These are phyloP conservation scores for Myoxocephalus aenaeus DNA, from an alignment of 2,797 vertebrate genomes.

Conservation along the genomic window DNA sequence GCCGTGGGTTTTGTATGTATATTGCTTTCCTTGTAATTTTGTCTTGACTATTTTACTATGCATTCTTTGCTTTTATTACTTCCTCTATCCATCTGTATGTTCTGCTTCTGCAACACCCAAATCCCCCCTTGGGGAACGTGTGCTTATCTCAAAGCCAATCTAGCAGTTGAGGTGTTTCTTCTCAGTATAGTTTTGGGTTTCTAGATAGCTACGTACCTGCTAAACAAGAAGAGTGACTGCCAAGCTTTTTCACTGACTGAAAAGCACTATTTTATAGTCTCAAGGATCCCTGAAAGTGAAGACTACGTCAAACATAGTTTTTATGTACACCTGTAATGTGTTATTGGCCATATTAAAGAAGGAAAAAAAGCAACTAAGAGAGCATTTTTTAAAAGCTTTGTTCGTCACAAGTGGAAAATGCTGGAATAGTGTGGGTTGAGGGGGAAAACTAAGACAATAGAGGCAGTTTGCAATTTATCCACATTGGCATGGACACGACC, in stretches of 20 bases:
- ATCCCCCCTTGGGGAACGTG: too few species aligned
- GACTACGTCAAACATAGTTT: neutral
- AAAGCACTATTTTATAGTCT: neutral
- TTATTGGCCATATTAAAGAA: neutral
- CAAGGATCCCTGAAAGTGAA: neutral
- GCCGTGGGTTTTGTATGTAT: neutral
- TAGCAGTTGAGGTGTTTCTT: neutral
- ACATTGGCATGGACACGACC: slow-evolving; percentile 10
- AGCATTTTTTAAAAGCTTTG: slow-evolving; percentile 6
- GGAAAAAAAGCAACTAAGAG: neutral
- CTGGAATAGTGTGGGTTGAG: neutral
- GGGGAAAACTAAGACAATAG: slow-evolving; percentile 10
- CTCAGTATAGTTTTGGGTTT: neutral
- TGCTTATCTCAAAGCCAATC: neutral
- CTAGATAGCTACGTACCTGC: neutral
- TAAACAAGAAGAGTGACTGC: neutral
- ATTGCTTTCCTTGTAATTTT: neutral
- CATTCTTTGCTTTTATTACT: neutral
- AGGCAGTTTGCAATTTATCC: slow-evolving; percentile 9
- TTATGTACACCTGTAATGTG: neutral
- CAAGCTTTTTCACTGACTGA: neutral
- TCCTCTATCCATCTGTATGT: neutral
- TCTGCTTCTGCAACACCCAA: neutral
- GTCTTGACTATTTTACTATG: neutral
- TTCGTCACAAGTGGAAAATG: slow-evolving; percentile 7